Conservation (phyloP, 2,888 invertebrate genomes). For the Leptopilina drosophilae region DNA sequence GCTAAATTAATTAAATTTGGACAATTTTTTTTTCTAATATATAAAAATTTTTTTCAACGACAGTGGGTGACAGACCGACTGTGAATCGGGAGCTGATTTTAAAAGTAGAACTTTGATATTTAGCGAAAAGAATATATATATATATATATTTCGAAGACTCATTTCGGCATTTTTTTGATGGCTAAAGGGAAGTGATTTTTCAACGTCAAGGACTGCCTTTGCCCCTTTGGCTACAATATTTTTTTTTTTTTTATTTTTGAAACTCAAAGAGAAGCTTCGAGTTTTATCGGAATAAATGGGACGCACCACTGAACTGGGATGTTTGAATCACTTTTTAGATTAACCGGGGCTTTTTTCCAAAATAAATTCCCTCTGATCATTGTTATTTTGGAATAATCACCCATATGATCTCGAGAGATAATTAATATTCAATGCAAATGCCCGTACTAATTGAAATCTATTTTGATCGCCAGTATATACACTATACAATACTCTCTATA, state of each 20-base stretch:
- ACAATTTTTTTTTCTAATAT: background rate
- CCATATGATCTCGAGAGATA: background rate
- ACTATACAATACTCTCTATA: too few relatives aligned
- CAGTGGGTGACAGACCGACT: background rate
- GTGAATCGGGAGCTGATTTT: background rate
- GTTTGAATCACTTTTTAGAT: conserved; percentile 37
- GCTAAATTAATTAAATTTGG: too few relatives aligned
- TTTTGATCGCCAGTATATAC: background rate
- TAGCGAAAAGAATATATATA: background rate
- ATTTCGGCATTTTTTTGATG: conserved; percentile 30
- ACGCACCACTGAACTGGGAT: conserved; percentile 4
- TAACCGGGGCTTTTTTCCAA: conserved; percentile 5
- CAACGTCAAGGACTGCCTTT: conserved; percentile 30
- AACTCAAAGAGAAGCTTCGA: conserved; percentile 35
- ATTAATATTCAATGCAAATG: conserved; percentile 8
- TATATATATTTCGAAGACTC: conserved; percentile 12
- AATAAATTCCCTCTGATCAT: conserved; percentile 13
- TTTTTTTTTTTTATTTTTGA: background rate
- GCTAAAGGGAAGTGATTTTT: conserved; percentile 34
- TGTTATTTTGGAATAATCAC: background rate
- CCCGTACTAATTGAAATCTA: conserved; percentile 5
- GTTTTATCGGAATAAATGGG: conserved; percentile 36
- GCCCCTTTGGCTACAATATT: conserved; percentile 38
- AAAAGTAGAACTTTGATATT: conserved; percentile 30
- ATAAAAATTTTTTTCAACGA: background rate